A percentile compares a stretch with the other conserved stretches of the same genome.
These are phyloP conservation scores for Cantharis rustica DNA, from an alignment of 2,888 invertebrate genomes.

Conservation along the genomic window DNA sequence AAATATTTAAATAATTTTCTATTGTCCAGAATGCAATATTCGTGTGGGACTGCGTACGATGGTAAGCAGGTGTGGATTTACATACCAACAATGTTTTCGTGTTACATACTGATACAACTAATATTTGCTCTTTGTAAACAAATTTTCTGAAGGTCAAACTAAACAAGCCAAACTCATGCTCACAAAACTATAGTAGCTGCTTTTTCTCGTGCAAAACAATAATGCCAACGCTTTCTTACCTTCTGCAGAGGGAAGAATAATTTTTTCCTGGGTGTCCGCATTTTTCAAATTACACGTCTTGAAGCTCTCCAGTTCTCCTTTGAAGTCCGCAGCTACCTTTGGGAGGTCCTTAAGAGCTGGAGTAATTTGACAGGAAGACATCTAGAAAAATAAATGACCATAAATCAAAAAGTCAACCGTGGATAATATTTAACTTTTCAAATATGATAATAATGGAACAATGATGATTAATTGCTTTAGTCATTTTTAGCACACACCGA, in stretches of 20 bases:
- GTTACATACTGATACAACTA: background rate
- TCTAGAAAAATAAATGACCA: constrained; percentile 39
- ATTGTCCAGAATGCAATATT: background rate
- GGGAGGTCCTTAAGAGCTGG: constrained; percentile 89
- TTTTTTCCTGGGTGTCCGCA: constrained; percentile 89
- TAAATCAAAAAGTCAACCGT: background rate
- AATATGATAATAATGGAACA: background rate
- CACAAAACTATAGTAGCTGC: background rate
- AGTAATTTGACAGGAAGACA: constrained; percentile 56
- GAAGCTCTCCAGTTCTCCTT: constrained; percentile 91
- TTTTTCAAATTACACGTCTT: constrained; percentile 86
- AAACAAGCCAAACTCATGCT: constrained; percentile 7
- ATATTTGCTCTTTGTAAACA: background rate
- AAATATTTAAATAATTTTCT: background rate
- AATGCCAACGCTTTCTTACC: constrained; percentile 61
- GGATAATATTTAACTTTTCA: background rate
- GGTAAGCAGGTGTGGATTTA: constrained; percentile 25
- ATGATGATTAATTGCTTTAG: background rate
- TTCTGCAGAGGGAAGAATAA: constrained; percentile 90
- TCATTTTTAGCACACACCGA: background rate
- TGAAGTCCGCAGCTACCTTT: constrained; percentile 86
- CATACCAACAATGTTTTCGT: background rate
- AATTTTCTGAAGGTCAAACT: background rate
- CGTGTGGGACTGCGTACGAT: constrained; percentile 6
- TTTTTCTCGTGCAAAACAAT: background rate